These are phyloP conservation scores for Microdon myrmicae DNA, from an alignment of 2,888 invertebrate genomes.

Conservation along the genomic window DNA sequence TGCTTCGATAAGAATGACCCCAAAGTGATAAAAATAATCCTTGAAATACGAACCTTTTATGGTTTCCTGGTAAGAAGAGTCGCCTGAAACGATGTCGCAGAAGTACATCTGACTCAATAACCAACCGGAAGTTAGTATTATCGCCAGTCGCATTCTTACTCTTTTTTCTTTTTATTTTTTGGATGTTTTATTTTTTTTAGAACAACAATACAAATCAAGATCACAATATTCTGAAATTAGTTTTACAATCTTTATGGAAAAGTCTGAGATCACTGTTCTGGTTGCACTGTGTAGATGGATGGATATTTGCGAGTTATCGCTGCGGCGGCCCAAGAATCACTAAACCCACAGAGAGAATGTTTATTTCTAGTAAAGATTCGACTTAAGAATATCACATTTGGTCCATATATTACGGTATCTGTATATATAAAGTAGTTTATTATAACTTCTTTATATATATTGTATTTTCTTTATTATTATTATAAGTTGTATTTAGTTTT, in stretches of 20 bases:
- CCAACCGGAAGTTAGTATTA: constrained; percentile 42
- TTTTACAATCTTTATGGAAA: constrained; percentile 7
- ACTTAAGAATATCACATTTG: constrained; percentile 27
- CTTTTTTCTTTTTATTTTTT: too few relatives aligned
- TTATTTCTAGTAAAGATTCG: constrained; percentile 32
- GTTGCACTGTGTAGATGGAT: not conserved
- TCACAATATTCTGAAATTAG: constrained; percentile 8
- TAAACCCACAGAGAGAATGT: constrained; percentile 27
- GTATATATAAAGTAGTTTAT: too few relatives aligned
- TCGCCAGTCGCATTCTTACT: constrained; percentile 34
- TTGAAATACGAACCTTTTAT: constrained; percentile 27
- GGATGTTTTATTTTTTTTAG: constrained; percentile 8
- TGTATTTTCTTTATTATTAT: too few relatives aligned
- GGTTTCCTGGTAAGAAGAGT: constrained; percentile 14
- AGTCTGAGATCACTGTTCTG: constrained; percentile 11
- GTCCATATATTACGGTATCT: too few relatives aligned
- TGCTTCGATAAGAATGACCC: too few relatives aligned
- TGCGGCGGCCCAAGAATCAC: constrained; percentile 31
- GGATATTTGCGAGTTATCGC: constrained; percentile 34
- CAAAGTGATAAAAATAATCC: too few relatives aligned
- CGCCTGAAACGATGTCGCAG: constrained; percentile 28
- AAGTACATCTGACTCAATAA: constrained; percentile 24
- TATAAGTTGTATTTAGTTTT: not conserved
- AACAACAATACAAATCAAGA: constrained; percentile 8
- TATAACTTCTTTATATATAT: too few relatives aligned